Conservation (phyloP, 2,888 invertebrate species). For the Pasiphila rectangulata region DNA sequence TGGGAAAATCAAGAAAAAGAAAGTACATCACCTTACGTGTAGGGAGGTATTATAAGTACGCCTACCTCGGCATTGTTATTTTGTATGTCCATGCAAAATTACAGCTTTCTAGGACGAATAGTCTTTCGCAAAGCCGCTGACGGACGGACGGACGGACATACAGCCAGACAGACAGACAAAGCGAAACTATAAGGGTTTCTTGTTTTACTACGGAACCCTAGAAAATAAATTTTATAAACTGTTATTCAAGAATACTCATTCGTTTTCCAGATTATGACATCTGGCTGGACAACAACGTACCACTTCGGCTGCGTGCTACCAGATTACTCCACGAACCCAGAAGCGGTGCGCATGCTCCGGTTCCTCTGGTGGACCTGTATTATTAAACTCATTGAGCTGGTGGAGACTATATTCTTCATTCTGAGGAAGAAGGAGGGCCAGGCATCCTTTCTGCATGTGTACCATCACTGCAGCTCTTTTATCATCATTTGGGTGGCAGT, state of each 20-base stretch:
- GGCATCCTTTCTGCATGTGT: constrained; percentile 86
- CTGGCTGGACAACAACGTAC: constrained; percentile 83
- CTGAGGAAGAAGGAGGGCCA: constrained; percentile 86
- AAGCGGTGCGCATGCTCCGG: constrained; percentile 79
- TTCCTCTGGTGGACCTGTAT: constrained; percentile 83
- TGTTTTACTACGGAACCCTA: no score
- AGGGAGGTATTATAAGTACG: no score
- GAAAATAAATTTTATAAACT: no score
- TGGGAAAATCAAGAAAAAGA: no score
- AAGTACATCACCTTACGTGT: no score
- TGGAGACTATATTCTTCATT: constrained; percentile 86
- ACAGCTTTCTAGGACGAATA: no score
- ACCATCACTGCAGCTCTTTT: constrained; percentile 85
- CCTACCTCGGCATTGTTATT: no score
- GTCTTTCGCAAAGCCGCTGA: no score
- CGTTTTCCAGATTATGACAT: constrained; percentile 80
- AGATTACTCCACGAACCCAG: constrained; percentile 84
- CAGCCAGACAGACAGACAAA: no score
- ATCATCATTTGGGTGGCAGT: constrained; percentile 81
- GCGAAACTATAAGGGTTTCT: no score
- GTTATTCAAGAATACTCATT: background rate
- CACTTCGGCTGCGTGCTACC: constrained; percentile 85
- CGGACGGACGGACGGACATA: no score
- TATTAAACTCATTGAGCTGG: constrained; percentile 83
- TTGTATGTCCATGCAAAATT: no score